Evolutionary conservation across 2,797 vertebrate species (phyloP).

Genomic region (Hydrocynus forskahlii): DNA sequence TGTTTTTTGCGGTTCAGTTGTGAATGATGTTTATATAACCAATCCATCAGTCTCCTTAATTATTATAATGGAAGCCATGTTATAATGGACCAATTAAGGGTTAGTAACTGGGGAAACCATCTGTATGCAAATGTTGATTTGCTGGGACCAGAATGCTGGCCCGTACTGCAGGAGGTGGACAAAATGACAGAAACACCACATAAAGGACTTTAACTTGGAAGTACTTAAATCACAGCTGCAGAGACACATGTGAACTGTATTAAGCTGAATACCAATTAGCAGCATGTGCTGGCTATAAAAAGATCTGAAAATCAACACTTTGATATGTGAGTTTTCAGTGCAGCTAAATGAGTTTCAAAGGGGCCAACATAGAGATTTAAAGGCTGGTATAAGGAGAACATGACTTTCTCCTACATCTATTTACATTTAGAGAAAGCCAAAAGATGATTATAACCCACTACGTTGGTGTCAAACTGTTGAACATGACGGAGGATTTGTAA

Average conservation of each 20-base stretch:
- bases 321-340: background rate
- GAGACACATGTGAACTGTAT: background rate
- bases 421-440: background rate
- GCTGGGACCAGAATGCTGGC: background rate
- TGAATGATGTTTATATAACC: background rate
- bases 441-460: background rate
- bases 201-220: background rate
- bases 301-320: background rate
- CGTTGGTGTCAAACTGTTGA: background rate
- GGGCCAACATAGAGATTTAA: background rate
- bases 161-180: slow-evolving; percentile 22
- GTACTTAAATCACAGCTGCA: background rate
- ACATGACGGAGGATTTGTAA: background rate
- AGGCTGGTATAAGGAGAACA: background rate
- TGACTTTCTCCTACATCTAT: background rate
- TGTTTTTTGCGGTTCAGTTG: background rate
- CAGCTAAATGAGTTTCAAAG: background rate
- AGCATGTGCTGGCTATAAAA: background rate
- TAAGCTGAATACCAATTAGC: background rate
- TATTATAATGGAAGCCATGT: background rate
- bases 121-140: background rate
- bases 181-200: slow-evolving; percentile 16
- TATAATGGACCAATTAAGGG: background rate
- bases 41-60: background rate
- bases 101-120: background rate